Percentiles rank a stretch among this genome's conserved stretches.
phyloP scores from a whole-genome alignment of 2,888 invertebrate genomes.

The Chrysotoxum bicinctum region DNA sequence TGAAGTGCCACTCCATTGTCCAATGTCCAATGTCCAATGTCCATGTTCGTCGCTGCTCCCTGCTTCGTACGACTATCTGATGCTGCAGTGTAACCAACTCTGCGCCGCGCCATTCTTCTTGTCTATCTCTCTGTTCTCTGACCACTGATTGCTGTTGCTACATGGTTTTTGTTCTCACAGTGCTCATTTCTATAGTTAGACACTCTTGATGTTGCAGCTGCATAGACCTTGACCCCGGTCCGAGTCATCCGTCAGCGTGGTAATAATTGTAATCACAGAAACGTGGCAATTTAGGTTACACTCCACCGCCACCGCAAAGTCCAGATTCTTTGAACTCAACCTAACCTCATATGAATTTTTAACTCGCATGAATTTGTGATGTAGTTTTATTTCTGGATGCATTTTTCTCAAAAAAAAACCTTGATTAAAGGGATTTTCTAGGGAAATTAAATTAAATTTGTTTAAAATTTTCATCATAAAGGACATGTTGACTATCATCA shows the following conservation, averaged over 20 bases:
- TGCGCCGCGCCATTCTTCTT: not conserved
- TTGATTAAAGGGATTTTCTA: not conserved
- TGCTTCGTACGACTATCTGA: not conserved
- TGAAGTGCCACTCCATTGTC: slow-evolving; percentile 42
- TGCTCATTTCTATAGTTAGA: not conserved
- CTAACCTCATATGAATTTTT: not conserved
- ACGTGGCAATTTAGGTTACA: slow-evolving; percentile 39
- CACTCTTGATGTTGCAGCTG: slow-evolving; percentile 11
- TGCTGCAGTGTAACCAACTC: not conserved
- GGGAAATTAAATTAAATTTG: slow-evolving; percentile 4
- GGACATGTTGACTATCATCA: not conserved
- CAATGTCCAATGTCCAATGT: slow-evolving; percentile 20
- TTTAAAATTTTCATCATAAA: not conserved
- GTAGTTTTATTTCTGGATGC: not conserved
- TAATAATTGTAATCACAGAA: slow-evolving; percentile 35
- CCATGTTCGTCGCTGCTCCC: not conserved
- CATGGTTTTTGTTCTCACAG: slow-evolving; percentile 26
- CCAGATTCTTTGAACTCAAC: not conserved
- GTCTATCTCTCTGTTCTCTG: not conserved
- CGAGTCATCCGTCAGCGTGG: slow-evolving; percentile 6
- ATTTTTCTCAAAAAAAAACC: not conserved
- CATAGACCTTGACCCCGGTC: slow-evolving; percentile 48
- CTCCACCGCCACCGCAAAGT: slow-evolving; percentile 17
- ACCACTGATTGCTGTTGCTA: slow-evolving; percentile 45
- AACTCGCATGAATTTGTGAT: not conserved